Evolutionary conservation across 2,797 vertebrate genomes (phyloP).

Genomic region (Galago senegalensis): DNA sequence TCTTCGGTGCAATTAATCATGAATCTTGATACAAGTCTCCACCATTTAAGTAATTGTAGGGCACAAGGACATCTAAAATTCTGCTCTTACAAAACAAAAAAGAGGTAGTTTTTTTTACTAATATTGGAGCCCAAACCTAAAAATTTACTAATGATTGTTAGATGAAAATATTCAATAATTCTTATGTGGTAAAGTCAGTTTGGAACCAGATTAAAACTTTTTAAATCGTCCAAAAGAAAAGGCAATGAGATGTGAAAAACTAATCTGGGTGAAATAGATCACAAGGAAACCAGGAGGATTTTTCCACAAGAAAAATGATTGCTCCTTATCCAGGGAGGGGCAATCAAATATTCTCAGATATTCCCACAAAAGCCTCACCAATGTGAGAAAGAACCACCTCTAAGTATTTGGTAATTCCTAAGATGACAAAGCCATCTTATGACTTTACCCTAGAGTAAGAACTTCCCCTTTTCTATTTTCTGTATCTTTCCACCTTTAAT

Average conservation of each 20-base stretch:
- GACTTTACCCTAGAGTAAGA: background rate
- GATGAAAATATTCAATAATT: background rate
- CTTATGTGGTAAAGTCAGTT: background rate
- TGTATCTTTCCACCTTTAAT: background rate
- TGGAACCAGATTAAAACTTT: background rate
- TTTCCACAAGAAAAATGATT: background rate
- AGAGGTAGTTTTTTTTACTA: background rate
- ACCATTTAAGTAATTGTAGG: background rate
- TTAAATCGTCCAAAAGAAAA: background rate
- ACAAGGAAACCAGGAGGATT: background rate
- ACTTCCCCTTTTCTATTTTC: background rate
- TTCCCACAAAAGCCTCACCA: background rate
- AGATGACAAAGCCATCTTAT: background rate
- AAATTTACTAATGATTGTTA: background rate
- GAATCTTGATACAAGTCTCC: background rate
- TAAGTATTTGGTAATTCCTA: background rate
- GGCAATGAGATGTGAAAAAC: background rate
- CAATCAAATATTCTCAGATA: background rate
- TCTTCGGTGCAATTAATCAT: background rate
- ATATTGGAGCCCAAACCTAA: background rate
- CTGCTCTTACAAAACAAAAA: slow-evolving; percentile 28
- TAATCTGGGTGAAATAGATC: background rate
- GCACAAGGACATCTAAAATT: background rate
- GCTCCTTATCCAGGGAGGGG: background rate
- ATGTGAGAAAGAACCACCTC: background rate